Conservation (phyloP, 2,113 vertebrate genomes). For the Cyanoderma ruficeps region DNA sequence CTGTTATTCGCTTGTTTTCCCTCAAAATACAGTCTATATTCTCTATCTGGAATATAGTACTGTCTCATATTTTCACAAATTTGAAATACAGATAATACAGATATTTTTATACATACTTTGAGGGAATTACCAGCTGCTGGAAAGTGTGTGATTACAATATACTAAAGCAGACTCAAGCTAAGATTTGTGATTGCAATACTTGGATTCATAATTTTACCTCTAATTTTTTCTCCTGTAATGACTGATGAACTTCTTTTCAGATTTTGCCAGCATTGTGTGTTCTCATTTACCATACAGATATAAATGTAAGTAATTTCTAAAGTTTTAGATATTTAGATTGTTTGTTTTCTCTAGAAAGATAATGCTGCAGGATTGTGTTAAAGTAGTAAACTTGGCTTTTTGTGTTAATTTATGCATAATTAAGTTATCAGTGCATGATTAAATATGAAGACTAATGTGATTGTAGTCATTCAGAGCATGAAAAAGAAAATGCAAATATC, state of each 20-base stretch:
- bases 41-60: background rate
- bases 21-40: background rate
- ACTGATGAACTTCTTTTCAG: constrained; percentile 77
- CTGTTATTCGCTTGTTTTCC: background rate
- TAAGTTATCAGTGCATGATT: background rate
- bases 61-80: background rate
- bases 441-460: background rate
- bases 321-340: background rate
- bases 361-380: background rate
- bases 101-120: background rate
- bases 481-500: background rate
- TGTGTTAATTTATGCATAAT: background rate
- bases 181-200: background rate
- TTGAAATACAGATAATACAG: background rate
- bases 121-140: background rate
- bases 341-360: background rate
- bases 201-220: background rate
- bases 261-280: constrained; percentile 97
- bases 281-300: constrained; percentile 98
- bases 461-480: background rate
- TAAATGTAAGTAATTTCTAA: constrained; percentile 89
- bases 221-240: constrained; percentile 33
- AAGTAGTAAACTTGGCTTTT: background rate
- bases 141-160: background rate
- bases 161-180: background rate